These are phyloP conservation scores for Cotesia vestalis DNA, from an alignment of 1,140 invertebrate genomes.

Conservation along the genomic window DNA sequence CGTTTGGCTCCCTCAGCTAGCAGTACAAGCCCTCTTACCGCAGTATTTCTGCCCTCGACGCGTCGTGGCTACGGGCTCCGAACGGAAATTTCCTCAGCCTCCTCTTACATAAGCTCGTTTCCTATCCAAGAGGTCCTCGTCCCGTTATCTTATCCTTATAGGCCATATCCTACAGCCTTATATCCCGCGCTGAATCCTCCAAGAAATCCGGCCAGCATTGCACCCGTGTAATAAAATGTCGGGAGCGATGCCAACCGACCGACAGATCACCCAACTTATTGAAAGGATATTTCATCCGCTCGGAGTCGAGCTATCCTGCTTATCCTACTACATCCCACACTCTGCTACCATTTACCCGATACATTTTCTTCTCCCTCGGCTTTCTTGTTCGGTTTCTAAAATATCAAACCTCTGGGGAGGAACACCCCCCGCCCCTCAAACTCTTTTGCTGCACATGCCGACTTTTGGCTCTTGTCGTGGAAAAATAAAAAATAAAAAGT, in stretches of 20 bases:
- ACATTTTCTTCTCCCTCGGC: constrained; percentile 27
- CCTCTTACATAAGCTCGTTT: neutral
- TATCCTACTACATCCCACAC: constrained; percentile 39
- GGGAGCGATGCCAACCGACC: constrained; percentile 53
- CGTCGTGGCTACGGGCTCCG: neutral
- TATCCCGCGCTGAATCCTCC: constrained; percentile 7
- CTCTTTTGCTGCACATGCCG: constrained; percentile 10
- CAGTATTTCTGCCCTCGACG: neutral
- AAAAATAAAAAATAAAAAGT: too few relatives aligned
- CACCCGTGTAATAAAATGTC: constrained; percentile 56
- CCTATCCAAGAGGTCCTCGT: neutral
- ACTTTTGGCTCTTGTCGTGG: too few relatives aligned
- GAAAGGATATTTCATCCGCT: constrained; percentile 50
- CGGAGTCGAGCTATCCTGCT: constrained; percentile 30
- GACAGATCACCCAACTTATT: constrained; percentile 58
- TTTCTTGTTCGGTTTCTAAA: constrained; percentile 28
- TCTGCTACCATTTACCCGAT: constrained; percentile 4
- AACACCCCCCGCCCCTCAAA: neutral
- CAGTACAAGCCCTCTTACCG: constrained; percentile 6
- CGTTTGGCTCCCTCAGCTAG: constrained; percentile 28
- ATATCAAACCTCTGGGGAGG: constrained; percentile 6
- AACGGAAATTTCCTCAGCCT: neutral
- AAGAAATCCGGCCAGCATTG: constrained; percentile 36
- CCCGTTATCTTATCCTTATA: too few relatives aligned
- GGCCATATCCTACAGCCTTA: constrained; percentile 5